A percentile compares a stretch with the other conserved stretches of the same genome.
phyloP scores from a whole-genome alignment of 2,888 invertebrate genomes.

The Rhagonycha fulva region DNA sequence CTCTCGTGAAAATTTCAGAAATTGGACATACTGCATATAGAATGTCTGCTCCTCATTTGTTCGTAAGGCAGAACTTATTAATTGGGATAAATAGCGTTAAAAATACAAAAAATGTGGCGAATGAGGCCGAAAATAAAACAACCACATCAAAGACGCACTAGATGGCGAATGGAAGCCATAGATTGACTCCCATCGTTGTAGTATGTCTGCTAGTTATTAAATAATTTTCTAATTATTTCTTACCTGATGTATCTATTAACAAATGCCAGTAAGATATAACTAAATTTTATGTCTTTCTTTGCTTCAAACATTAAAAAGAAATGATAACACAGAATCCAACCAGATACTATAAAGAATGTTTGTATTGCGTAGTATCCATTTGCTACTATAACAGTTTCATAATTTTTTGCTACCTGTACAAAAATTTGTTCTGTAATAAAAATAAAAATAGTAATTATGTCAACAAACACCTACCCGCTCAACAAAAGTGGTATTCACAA shows the following conservation, averaged over 20 bases:
- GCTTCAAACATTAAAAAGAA: conserved; percentile 33
- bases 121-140: no score
- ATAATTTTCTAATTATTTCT: background rate
- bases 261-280: conserved; percentile 38
- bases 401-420: background rate
- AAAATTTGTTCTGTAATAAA: background rate
- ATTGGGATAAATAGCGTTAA: no score
- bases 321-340: conserved; percentile 44
- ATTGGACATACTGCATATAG: no score
- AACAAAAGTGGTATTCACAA: conserved; percentile 10
- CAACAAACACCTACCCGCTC: conserved; percentile 12
- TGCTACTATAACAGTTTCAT: conserved; percentile 21
- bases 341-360: conserved; percentile 50
- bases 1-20: no score
- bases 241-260: conserved; percentile 46
- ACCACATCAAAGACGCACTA: no score
- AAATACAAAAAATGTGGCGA: no score
- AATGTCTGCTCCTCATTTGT: no score
- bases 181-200: no score
- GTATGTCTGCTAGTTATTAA: no score
- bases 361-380: conserved; percentile 50
- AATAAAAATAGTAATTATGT: no score
- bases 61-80: no score
- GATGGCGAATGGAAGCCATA: background rate
- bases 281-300: conserved; percentile 32